A percentile compares a stretch with the other conserved stretches of the same genome.
phyloP scores from a whole-genome alignment of 2,888 invertebrate species.

The Chrysodeixis includens region DNA sequence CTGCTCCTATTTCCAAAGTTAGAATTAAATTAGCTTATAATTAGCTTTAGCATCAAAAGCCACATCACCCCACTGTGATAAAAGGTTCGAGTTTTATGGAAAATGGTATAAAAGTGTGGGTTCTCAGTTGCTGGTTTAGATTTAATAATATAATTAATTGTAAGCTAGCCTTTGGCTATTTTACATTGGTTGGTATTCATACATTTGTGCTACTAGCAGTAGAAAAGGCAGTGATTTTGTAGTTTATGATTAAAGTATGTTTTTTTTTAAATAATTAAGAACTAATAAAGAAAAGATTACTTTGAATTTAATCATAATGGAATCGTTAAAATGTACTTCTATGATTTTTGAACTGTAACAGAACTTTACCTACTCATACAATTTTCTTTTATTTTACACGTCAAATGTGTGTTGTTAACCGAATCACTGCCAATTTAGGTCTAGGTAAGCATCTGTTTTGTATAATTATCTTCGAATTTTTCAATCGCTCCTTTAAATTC shows the following conservation, averaged over 20 bases:
- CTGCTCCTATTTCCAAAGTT: conserved; percentile 44
- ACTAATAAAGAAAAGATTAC: too few species aligned
- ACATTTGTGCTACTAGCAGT: background rate
- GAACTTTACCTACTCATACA: too few species aligned
- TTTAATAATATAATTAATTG: conserved; percentile 62
- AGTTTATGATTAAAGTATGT: too few species aligned
- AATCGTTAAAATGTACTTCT: too few species aligned
- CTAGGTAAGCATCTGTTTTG: background rate
- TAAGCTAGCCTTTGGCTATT: conserved; percentile 41
- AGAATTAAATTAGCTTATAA: conserved; percentile 60
- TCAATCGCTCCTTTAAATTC: too few species aligned
- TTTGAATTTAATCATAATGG: too few species aligned
- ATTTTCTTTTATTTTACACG: too few species aligned
- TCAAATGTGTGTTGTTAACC: too few species aligned
- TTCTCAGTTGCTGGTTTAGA: conserved; percentile 78
- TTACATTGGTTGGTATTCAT: conserved; percentile 38
- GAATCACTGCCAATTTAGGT: background rate
- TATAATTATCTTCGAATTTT: background rate
- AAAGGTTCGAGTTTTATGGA: conserved; percentile 75
- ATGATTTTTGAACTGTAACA: too few species aligned
- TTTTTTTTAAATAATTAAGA: too few species aligned
- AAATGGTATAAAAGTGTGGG: conserved; percentile 73
- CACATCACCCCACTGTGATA: conserved; percentile 88
- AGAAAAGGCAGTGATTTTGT: background rate
- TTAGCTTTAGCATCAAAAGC: conserved; percentile 63